Evolutionary conservation across 2,888 invertebrate species (phyloP), one percentile per base, ranked within the genome.

Genomic region (Ennomos fuscantarius): DNA sequence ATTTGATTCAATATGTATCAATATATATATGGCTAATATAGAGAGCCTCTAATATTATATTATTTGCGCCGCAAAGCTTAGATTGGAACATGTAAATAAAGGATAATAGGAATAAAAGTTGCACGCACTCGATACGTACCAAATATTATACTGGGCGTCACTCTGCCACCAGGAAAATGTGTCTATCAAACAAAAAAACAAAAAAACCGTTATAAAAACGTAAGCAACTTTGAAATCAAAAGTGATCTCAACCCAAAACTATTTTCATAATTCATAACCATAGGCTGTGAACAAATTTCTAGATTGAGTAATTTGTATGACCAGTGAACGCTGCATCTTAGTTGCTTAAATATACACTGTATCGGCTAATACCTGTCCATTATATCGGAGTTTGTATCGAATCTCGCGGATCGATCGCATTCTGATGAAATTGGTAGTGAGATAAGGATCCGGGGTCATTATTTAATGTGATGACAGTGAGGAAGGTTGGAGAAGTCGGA

Each of bases 391-490:
- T 81, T 81, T 81, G 81, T 81, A 85, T 85, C 79, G 84, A 80
- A 55, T 59, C 60, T 76, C 72, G 73, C 67, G 66, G 70, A 60
- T 63, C 74, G 81, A 78, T 83, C 81, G 78, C 87, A 88, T 89
- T 89, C 89, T 89, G 78, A 86, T 85, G 80, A 89, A 89, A 89
- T 89, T 88, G 85, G 84, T 89, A 81, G 88, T 83, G 78, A 82
- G 88, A 88, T 87, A 86, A 87, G 72, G 76, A 88, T 89, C 88
- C 77, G 62, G 72, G 76, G 78, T 81, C 79, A 81, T 83, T 83
- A 83, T 74, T 74, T 76, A 72, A 75, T 68, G 73, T 66, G 68
- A 69, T 69, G 66, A 63, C 65, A 70, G 69, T 68, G 64, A 64
- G 56, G 62, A 63, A 69, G 62, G 65, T 65, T 45, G 40, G 34